Percentiles rank a stretch among this genome's conserved stretches.
These are phyloP conservation scores for Zophobas morio DNA, from an alignment of 1,140 invertebrate genomes.

Conservation along the genomic window DNA sequence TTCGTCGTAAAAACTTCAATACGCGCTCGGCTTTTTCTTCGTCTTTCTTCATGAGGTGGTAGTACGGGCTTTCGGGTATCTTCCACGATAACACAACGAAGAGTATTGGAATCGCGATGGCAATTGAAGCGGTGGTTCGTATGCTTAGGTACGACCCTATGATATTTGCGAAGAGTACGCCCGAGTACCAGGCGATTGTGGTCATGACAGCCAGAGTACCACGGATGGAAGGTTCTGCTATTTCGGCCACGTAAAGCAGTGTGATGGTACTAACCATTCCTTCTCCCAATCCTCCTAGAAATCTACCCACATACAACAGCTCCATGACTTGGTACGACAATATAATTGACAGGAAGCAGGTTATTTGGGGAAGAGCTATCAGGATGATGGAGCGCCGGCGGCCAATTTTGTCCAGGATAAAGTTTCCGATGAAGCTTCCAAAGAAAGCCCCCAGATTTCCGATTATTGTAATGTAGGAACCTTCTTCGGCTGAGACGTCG, in stretches of 20 bases:
- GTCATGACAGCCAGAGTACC: background rate
- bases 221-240: conserved; percentile 48
- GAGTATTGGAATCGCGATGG: conserved; percentile 68
- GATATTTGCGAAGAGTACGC: background rate
- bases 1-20: conserved; percentile 69
- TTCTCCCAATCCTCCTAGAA: conserved; percentile 55
- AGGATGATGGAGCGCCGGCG: conserved; percentile 72
- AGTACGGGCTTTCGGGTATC: conserved; percentile 64
- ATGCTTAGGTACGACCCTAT: background rate
- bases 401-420: conserved; percentile 74
- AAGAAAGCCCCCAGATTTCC: conserved; percentile 73
- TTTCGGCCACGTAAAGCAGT: conserved; percentile 60
- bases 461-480: conserved; percentile 76
- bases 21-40: conserved; percentile 58
- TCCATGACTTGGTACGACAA: conserved; percentile 57
- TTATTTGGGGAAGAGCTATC: background rate
- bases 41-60: conserved; percentile 56
- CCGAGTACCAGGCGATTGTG: background rate
- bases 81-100: conserved; percentile 65
- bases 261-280: conserved; percentile 53
- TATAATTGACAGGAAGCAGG: background rate
- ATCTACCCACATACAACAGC: conserved; percentile 70
- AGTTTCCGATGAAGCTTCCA: conserved; percentile 70
- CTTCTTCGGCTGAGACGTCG: conserved; percentile 57
- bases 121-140: conserved; percentile 57